Percentiles rank a stretch among this genome's conserved stretches.
phyloP scores from a whole-genome alignment of 2,888 invertebrate genomes.

The Hesperia comma region DNA sequence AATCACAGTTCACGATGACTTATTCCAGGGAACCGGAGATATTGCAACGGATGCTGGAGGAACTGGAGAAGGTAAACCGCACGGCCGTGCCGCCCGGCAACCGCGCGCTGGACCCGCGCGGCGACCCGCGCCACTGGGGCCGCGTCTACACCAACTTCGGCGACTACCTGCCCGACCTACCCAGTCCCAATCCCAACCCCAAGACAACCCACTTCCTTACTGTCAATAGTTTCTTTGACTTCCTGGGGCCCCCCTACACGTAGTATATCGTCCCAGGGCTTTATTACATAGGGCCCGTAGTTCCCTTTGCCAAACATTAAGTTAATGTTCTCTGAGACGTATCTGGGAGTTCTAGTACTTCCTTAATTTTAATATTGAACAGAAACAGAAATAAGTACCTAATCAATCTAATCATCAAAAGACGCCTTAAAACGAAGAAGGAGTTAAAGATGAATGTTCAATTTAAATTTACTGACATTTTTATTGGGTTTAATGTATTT shows the following conservation, averaged over 20 bases:
- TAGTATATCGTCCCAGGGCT: not conserved
- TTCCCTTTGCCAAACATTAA: not conserved
- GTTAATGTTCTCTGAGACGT: not conserved
- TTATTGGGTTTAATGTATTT: no score
- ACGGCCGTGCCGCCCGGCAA: constrained; percentile 91
- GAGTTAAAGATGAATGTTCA: no score
- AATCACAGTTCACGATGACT: no score
- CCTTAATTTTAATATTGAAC: no score
- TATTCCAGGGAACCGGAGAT: constrained; percentile 85
- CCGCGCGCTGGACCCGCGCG: constrained; percentile 86
- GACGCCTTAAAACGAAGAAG: no score
- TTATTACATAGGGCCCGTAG: no score
- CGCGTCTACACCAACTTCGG: constrained; percentile 93
- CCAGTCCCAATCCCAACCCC: not conserved
- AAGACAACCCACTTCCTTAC: not conserved
- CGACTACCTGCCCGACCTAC: constrained; percentile 70
- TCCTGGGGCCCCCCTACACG: not conserved
- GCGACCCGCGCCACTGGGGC: constrained; percentile 90
- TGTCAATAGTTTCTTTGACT: constrained; percentile 1
- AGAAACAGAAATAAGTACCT: no score
- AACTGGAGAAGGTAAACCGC: constrained; percentile 83
- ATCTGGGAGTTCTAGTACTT: not conserved
- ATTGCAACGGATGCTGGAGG: constrained; percentile 77
- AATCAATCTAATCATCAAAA: no score
- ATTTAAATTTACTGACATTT: no score